A percentile compares a stretch with the other conserved stretches of the same genome.
Evolutionary conservation across 2,888 invertebrate genomes (phyloP).

Genomic region (Odontocolon sp.): DNA sequence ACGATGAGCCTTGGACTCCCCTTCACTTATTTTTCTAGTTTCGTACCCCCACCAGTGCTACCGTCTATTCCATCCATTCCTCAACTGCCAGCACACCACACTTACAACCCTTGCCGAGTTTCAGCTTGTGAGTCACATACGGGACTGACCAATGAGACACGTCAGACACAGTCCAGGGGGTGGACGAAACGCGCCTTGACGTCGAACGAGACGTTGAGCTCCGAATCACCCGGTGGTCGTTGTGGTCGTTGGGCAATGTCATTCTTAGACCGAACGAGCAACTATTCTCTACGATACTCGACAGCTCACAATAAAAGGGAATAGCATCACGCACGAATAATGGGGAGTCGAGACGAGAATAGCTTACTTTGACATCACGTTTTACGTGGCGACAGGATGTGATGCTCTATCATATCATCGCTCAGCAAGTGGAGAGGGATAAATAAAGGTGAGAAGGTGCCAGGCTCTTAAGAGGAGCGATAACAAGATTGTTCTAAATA

Average conservation of each 20-base stretch:
- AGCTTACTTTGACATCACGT: background rate
- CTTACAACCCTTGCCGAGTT: conserved; percentile 27
- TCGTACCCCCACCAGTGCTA: conserved; percentile 53
- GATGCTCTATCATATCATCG: background rate
- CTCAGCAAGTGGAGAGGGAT: background rate
- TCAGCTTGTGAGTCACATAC: conserved; percentile 23
- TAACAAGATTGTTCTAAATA: conserved; percentile 22
- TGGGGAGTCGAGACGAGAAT: background rate
- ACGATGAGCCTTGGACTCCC: conserved; percentile 60
- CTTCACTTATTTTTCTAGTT: conserved; percentile 42
- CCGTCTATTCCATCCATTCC: conserved; percentile 43
- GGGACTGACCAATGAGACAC: conserved; percentile 40
- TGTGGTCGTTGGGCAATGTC: no score
- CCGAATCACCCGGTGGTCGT: no score
- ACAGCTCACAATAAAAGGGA: background rate
- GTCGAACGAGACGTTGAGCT: conserved; percentile 11
- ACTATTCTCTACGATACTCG: no score
- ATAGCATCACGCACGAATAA: background rate
- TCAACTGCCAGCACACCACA: conserved; percentile 38
- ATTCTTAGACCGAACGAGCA: no score
- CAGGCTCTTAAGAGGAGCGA: background rate
- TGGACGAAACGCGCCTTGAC: background rate
- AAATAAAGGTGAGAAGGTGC: background rate
- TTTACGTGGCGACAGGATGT: background rate
- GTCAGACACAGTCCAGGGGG: conserved; percentile 18